phyloP scores from a whole-genome alignment of 2,113 vertebrate genomes.

The Pedionomus torquatus region DNA sequence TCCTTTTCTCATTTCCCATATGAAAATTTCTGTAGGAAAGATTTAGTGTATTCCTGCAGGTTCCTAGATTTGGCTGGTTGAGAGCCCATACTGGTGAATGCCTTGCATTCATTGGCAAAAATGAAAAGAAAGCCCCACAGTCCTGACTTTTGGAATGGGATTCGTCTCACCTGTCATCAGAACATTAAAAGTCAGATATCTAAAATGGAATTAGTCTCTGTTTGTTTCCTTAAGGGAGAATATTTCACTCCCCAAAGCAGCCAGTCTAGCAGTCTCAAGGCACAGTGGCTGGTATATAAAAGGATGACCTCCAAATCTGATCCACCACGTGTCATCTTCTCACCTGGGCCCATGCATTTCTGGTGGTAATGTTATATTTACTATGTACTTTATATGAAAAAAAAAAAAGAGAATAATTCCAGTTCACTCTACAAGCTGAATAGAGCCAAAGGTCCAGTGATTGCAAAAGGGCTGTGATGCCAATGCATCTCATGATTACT shows the following conservation, averaged over 20 bases:
- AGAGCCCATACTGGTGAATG: not conserved
- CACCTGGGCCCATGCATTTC: not conserved
- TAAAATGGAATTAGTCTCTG: not conserved
- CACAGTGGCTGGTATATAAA: not conserved
- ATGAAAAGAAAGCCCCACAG: not conserved
- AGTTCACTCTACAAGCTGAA: not conserved
- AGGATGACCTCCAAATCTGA: not conserved
- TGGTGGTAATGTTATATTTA: not conserved
- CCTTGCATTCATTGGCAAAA: not conserved
- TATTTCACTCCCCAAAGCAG: not conserved
- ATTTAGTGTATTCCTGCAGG: not conserved
- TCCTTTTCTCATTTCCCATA: not conserved
- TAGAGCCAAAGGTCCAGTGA: fast-evolving
- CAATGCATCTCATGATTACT: not conserved
- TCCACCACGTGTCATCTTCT: not conserved
- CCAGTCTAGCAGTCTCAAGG: not conserved
- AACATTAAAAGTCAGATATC: not conserved
- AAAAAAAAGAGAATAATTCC: not conserved
- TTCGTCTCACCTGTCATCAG: not conserved
- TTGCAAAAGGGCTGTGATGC: not conserved
- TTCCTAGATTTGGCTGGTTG: not conserved
- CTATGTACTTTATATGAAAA: not conserved
- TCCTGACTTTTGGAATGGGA: not conserved
- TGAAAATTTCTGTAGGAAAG: not conserved
- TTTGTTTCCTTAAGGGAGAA: not conserved